phyloP scores from a whole-genome alignment of 1,140 invertebrate genomes.

The Neuroterus valhalla region DNA sequence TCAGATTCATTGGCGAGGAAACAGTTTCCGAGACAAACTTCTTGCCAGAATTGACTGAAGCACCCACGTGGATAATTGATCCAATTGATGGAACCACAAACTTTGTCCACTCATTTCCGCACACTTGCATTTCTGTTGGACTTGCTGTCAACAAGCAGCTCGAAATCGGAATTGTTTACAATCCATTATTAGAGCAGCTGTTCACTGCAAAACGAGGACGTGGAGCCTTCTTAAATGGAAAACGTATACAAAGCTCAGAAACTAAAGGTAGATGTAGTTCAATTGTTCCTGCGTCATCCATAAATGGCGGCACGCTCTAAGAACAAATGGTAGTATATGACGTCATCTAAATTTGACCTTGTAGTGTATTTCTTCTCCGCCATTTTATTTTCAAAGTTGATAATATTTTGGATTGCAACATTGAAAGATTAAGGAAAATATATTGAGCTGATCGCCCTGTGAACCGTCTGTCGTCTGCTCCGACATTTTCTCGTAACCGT shows the following conservation, averaged over 20 bases:
- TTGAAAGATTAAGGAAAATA: too few relatives aligned
- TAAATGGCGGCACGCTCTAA: too few relatives aligned
- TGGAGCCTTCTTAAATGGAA: conserved; percentile 86
- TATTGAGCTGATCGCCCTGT: too few relatives aligned
- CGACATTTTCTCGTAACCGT: too few relatives aligned
- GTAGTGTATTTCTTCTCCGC: too few relatives aligned
- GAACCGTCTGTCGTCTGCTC: too few relatives aligned
- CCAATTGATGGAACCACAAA: conserved; percentile 87
- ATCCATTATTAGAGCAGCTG: conserved; percentile 84
- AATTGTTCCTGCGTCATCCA: not conserved
- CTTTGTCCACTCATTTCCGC: conserved; percentile 81
- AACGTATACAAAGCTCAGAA: conserved; percentile 72
- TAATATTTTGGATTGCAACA: too few relatives aligned
- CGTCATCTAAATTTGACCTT: too few relatives aligned
- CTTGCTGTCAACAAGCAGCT: conserved; percentile 81
- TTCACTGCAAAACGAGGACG: conserved; percentile 83
- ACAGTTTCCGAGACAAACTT: conserved; percentile 78
- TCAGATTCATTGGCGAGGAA: conserved; percentile 92
- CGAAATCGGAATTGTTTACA: conserved; percentile 85
- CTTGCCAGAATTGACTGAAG: conserved; percentile 81
- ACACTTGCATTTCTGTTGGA: conserved; percentile 81
- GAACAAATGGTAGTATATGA: too few relatives aligned
- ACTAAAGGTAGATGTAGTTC: conserved; percentile 55
- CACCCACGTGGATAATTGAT: conserved; percentile 94
- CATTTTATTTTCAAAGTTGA: too few relatives aligned